Base-by-base conservation (phyloP, 2,113 vertebrate genomes). In the Halichoerus grypus region DNA sequence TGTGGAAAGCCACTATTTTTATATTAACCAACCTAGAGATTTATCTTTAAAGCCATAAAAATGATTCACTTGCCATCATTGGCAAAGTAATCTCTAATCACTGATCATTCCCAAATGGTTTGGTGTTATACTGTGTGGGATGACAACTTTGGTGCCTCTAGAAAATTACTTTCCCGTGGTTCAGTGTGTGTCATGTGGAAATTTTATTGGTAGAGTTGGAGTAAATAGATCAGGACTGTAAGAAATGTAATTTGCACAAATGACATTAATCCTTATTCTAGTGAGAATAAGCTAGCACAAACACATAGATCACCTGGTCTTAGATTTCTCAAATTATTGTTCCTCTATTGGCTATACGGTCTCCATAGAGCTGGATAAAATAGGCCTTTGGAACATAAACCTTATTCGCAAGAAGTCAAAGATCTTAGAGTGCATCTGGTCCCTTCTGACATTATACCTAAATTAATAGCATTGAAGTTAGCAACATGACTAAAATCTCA, bases 31-130 rank as follows among this genome's bases (percentile, higher is more conserved):
- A 71, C 39, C 36, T 76, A 82, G 39, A 96, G 13, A 49, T 81
- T 86, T 95, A 93, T 74, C 39, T 69, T 67, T 69, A 76, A 94
- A 90, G 18, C 11, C 49, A 51, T 59, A 92, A 95, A 67, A 87
- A 85, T 86, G 18, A 10, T 77, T 86, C 49, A n/a, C 36, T 80
- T 51, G 33, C 51, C n/a, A 67, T 95, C 67, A 83, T 3, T 95
- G 53, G n/a, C 22, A 96, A 92, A 14, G 5, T 79, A 72, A 57
- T 71, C 61, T 88, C 11, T 65, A 55, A 33, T 13, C 31, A 84
- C 10, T 59, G 33, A 72, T 12, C 24, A 39, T 72, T 91, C 28
- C 16, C 71, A 65, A 74, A 94, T 79, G 24, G 5, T 5, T 79
- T 91, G 53, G 4, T 65, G 53, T 24, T 53, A 13, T 19, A 84